These are phyloP conservation scores for Alexandromys fortis DNA, from an alignment of 2,113 vertebrate species.

Conservation along the genomic window DNA sequence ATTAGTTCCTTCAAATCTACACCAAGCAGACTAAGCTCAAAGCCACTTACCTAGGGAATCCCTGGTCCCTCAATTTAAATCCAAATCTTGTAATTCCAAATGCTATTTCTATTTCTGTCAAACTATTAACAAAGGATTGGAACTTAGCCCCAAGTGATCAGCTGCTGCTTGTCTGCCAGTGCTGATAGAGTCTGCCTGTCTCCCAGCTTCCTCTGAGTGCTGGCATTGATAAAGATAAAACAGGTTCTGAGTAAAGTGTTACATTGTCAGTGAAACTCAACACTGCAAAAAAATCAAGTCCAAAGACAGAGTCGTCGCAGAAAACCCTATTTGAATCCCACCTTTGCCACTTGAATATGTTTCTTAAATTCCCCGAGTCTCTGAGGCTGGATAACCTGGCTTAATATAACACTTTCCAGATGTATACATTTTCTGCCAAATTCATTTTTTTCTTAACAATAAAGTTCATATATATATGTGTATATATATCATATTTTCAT, in stretches of 20 bases:
- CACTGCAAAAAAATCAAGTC: not conserved
- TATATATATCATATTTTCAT: not conserved
- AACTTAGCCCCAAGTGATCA: not conserved
- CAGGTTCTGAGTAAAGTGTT: not conserved
- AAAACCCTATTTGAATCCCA: not conserved
- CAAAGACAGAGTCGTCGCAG: not conserved
- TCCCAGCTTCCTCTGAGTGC: not conserved
- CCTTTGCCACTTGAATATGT: not conserved
- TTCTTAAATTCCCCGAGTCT: not conserved
- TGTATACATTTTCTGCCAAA: not conserved
- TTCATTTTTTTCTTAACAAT: not conserved
- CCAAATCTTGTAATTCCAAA: not conserved
- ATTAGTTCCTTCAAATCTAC: not conserved
- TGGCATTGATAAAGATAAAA: not conserved
- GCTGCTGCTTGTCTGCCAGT: not conserved
- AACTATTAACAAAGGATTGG: not conserved
- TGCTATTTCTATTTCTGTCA: not conserved
- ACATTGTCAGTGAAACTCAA: not conserved
- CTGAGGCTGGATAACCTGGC: not conserved
- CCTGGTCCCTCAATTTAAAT: constrained; percentile 14
- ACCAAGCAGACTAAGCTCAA: not conserved
- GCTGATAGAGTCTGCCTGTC: not conserved
- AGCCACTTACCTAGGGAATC: not conserved
- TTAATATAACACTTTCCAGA: constrained; percentile 6
- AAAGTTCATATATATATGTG: not conserved